Conservation (phyloP, 1,140 invertebrate species). For the Adelges cooleyi region DNA sequence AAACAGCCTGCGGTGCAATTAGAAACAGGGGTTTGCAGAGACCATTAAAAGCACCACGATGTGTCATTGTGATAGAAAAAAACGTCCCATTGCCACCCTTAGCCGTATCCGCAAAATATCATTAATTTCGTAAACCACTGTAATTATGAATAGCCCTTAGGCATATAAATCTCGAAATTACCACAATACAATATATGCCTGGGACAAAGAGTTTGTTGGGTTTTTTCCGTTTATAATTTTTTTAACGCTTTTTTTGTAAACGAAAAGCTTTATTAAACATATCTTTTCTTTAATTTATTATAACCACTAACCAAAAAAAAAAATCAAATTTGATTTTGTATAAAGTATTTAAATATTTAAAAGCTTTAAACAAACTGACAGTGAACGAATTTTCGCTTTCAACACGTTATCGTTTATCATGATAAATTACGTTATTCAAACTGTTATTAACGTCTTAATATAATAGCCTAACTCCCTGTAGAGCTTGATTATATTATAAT, state of each 20-base stretch:
- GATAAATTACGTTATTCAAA: conserved; percentile 12
- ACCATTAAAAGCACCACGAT: conserved; percentile 21
- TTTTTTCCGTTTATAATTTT: conserved; percentile 1
- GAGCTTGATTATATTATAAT: no score
- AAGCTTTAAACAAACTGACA: no score
- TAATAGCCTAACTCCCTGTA: conserved; percentile 17
- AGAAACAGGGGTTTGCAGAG: conserved; percentile 5
- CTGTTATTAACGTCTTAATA: conserved; percentile 21
- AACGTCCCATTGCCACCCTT: neutral
- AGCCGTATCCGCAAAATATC: neutral
- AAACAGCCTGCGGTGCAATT: conserved; percentile 15
- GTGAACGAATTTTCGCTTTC: conserved; percentile 21
- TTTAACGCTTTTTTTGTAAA: neutral
- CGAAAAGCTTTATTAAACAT: neutral
- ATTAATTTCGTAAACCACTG: conserved; percentile 22
- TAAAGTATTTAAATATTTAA: no score
- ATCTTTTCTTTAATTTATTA: no score
- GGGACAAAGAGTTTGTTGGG: conserved; percentile 7
- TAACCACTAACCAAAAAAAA: no score
- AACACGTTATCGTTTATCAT: conserved; percentile 6
- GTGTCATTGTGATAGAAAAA: neutral
- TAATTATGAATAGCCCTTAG: conserved; percentile 14
- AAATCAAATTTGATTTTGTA: no score
- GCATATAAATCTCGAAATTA: conserved; percentile 18
- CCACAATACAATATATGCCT: neutral